phyloP scores from a whole-genome alignment of 2,797 vertebrate genomes.

The Gila robusta region DNA sequence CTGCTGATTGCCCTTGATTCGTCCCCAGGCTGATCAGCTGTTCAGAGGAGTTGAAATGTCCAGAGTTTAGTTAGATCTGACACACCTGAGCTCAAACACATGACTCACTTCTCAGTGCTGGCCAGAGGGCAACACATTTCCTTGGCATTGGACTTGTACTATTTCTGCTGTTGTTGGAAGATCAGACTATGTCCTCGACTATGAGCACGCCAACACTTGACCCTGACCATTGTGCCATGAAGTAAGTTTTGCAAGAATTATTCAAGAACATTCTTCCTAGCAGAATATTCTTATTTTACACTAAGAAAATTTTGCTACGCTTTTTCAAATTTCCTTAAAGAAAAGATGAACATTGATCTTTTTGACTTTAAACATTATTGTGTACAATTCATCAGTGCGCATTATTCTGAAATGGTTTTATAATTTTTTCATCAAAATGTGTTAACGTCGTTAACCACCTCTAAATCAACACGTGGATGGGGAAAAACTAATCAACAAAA shows the following conservation, averaged over 20 bases:
- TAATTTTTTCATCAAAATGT: background rate
- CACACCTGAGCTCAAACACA: conserved; percentile 68
- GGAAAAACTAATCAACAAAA: background rate
- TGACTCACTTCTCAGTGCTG: conserved; percentile 58
- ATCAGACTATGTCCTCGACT: conserved; percentile 1
- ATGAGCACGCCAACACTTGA: background rate
- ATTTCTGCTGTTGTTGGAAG: conserved; percentile 23
- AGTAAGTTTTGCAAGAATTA: background rate
- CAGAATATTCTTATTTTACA: background rate
- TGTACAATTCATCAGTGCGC: background rate
- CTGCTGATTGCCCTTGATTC: conserved; percentile 67
- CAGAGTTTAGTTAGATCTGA: conserved; percentile 70
- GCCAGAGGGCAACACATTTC: conserved; percentile 64
- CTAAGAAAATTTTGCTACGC: background rate
- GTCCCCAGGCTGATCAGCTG: conserved; percentile 59
- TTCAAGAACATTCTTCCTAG: background rate
- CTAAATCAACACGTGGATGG: background rate
- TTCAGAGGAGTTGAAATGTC: conserved; percentile 69
- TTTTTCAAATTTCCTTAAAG: background rate
- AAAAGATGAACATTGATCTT: background rate
- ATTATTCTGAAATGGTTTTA: background rate
- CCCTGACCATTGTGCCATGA: background rate
- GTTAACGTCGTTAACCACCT: background rate
- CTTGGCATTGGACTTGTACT: background rate
- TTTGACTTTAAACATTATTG: background rate